phyloP scores from a whole-genome alignment of 2,888 invertebrate species.

The Conistra vaccinii region DNA sequence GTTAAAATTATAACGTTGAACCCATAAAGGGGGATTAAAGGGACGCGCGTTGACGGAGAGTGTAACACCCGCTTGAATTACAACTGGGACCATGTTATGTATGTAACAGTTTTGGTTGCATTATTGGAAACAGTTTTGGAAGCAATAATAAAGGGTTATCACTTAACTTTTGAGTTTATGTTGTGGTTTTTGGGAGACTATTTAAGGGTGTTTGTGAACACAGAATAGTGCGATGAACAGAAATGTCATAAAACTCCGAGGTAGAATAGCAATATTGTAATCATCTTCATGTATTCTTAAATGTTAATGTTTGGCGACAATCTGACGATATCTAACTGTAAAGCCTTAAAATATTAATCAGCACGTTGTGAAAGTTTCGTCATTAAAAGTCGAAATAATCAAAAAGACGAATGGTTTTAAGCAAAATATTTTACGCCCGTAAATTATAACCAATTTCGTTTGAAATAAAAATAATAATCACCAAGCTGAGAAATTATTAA shows the following conservation, averaged over 20 bases:
- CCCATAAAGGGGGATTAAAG: slow-evolving; percentile 83
- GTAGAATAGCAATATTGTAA: neutral
- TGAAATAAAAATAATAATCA: slow-evolving; percentile 66
- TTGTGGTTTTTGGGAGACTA: slow-evolving; percentile 46
- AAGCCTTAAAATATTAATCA: slow-evolving; percentile 7
- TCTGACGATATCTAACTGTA: neutral
- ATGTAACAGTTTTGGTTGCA: slow-evolving; percentile 62
- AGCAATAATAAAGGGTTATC: slow-evolving; percentile 73
- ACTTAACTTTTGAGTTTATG: slow-evolving; percentile 59
- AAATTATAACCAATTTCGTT: slow-evolving; percentile 64
- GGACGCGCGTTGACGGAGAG: slow-evolving; percentile 80
- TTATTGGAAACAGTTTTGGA: slow-evolving; percentile 69
- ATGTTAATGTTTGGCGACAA: neutral
- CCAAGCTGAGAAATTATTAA: slow-evolving; percentile 68
- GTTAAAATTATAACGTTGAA: slow-evolving; percentile 82
- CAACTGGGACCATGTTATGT: slow-evolving; percentile 56
- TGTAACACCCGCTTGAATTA: slow-evolving; percentile 69
- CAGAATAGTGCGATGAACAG: neutral
- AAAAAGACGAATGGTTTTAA: slow-evolving; percentile 27
- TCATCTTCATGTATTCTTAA: neutral
- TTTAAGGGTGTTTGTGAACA: slow-evolving; percentile 14
- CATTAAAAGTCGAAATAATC: slow-evolving; percentile 10
- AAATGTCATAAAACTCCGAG: neutral
- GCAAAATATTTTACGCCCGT: slow-evolving; percentile 47
- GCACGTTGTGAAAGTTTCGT: slow-evolving; percentile 7